Percentiles rank a stretch among this genome's conserved stretches.
Evolutionary conservation across 2,888 invertebrate genomes (phyloP).

Genomic region (Sceliomorpha sp.): DNA sequence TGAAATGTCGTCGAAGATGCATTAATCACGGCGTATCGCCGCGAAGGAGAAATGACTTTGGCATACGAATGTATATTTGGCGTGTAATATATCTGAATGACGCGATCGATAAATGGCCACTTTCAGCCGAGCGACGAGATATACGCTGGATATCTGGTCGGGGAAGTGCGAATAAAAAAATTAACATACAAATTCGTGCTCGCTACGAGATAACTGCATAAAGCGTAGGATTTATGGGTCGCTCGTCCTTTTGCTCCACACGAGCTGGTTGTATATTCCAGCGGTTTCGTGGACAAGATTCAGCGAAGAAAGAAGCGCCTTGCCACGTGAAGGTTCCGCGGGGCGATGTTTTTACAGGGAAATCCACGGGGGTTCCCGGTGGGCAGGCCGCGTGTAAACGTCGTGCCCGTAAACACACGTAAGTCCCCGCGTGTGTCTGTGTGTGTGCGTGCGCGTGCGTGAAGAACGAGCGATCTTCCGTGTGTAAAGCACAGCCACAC

Average conservation of each 20-base stretch:
- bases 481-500: conserved; percentile 52
- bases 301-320: conserved; percentile 13
- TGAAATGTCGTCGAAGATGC: conserved; percentile 2
- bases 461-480: conserved; percentile 2
- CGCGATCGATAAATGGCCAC: conserved; percentile 3
- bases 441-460: neutral
- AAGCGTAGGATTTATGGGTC: conserved; percentile 35
- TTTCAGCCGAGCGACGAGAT: conserved; percentile 8
- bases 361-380: conserved; percentile 69
- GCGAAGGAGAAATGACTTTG: conserved; percentile 21
- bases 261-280: no score
- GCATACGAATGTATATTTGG: conserved; percentile 19
- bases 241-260: no score
- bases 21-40: conserved; percentile 28
- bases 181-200: conserved; percentile 42
- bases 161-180: conserved; percentile 40
- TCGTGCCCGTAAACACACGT: conserved; percentile 55
- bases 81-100: conserved; percentile 20
- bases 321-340: conserved; percentile 29
- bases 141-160: no score
- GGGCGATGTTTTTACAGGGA: conserved; percentile 63
- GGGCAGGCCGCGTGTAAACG: conserved; percentile 67
- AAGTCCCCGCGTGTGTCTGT: conserved; percentile 11
- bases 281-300: conserved; percentile 29
- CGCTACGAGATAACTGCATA: conserved; percentile 41